Conservation (phyloP, 2,888 invertebrate genomes). For the Phorcus lineatus region DNA sequence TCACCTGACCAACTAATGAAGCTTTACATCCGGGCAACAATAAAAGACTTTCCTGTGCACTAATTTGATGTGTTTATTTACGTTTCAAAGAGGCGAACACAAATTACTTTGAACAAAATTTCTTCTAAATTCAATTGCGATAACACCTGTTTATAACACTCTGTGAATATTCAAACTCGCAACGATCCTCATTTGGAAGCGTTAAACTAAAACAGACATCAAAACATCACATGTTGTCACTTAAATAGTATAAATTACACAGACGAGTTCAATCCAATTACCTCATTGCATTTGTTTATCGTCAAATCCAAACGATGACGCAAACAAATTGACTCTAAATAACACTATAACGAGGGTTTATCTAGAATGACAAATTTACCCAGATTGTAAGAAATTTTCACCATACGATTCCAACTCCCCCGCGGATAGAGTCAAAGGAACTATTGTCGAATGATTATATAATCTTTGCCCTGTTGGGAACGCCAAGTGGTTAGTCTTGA, state of each 20-base stretch:
- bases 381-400: not conserved
- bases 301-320: not conserved
- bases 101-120: not conserved
- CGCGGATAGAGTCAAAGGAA: not conserved
- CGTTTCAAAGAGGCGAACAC: slow-evolving; percentile 8
- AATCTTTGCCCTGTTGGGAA: not conserved
- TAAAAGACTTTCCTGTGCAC: not conserved
- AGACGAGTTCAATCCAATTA: slow-evolving; percentile 8
- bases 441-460: not conserved
- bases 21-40: not conserved
- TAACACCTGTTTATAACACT: slow-evolving; percentile 10
- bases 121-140: not conserved
- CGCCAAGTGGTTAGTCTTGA: not conserved
- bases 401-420: not conserved
- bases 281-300: slow-evolving; percentile 2
- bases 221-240: not conserved
- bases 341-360: slow-evolving; percentile 14
- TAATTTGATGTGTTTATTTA: not conserved
- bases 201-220: not conserved
- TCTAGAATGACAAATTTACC: not conserved
- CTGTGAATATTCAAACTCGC: not conserved
- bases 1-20: slow-evolving; percentile 14
- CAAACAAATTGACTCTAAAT: slow-evolving; percentile 19
- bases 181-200: not conserved
- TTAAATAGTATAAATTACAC: not conserved